A percentile compares a stretch with the other conserved stretches of the same genome.
phyloP scores from a whole-genome alignment of 2,888 invertebrate genomes.

The Choristoneura rosaceana region DNA sequence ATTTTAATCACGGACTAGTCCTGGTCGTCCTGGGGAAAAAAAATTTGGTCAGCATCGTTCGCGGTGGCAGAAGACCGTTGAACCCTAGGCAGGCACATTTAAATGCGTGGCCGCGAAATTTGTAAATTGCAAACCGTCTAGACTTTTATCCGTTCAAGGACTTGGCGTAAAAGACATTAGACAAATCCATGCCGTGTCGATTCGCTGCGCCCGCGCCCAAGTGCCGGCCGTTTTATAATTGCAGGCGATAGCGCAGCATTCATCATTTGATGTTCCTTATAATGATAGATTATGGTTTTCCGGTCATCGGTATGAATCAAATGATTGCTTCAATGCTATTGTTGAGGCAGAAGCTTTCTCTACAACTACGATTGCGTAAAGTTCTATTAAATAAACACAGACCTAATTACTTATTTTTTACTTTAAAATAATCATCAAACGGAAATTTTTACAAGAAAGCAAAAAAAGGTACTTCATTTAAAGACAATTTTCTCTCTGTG shows the following conservation, averaged over 20 bases:
- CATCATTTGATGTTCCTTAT: slow-evolving; percentile 16
- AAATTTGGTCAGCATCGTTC: slow-evolving; percentile 57
- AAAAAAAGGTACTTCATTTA: too few species aligned
- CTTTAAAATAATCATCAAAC: too few species aligned
- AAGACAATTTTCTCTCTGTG: too few species aligned
- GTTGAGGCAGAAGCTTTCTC: slow-evolving; percentile 5
- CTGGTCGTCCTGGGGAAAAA: slow-evolving; percentile 55
- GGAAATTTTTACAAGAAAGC: too few species aligned
- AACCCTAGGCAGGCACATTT: slow-evolving; percentile 76
- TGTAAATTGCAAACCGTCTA: slow-evolving; percentile 79
- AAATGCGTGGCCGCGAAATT: slow-evolving; percentile 79
- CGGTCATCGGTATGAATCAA: slow-evolving; percentile 2
- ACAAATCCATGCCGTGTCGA: slow-evolving; percentile 57
- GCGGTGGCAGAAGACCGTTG: slow-evolving; percentile 73
- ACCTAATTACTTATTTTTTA: too few species aligned
- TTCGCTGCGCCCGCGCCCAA: slow-evolving; percentile 67
- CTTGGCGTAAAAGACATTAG: slow-evolving; percentile 63
- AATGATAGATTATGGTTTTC: slow-evolving; percentile 20
- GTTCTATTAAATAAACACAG: neutral
- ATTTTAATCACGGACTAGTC: slow-evolving; percentile 72
- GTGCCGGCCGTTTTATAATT: slow-evolving; percentile 55
- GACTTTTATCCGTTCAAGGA: slow-evolving; percentile 76
- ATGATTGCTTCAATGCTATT: neutral
- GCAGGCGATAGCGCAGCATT: slow-evolving; percentile 56
- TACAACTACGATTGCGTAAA: neutral